phyloP scores from a whole-genome alignment of 1,140 invertebrate species.

The Meloidogyne hapla region DNA sequence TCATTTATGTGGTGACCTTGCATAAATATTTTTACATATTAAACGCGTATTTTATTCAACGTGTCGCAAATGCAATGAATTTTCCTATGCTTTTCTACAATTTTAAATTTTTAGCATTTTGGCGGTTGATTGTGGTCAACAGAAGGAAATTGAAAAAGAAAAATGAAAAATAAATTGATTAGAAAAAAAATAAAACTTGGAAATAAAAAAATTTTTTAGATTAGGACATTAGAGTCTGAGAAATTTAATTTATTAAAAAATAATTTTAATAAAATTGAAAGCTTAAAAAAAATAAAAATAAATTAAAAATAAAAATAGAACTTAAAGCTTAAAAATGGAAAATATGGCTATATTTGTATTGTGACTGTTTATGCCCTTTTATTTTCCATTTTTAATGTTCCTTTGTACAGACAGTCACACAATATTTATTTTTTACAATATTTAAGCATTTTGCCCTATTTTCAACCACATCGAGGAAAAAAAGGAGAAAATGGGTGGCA shows the following conservation, averaged over 20 bases:
- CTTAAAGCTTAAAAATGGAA: background rate
- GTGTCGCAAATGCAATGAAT: background rate
- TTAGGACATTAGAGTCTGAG: background rate
- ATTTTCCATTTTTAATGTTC: background rate
- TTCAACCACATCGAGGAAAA: background rate
- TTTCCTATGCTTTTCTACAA: background rate
- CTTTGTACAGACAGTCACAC: background rate
- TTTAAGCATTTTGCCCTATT: slow-evolving; percentile 3
- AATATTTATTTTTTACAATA: background rate
- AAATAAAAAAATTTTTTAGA: too few species aligned
- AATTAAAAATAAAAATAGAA: background rate
- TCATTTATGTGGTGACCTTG: too few species aligned
- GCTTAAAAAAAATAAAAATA: background rate
- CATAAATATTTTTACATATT: too few species aligned
- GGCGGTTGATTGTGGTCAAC: slow-evolving; percentile 1
- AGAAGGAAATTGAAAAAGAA: background rate
- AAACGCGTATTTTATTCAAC: too few species aligned
- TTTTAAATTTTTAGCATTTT: slow-evolving; percentile 1
- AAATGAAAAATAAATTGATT: too few species aligned
- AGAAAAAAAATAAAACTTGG: too few species aligned
- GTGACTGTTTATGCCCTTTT: background rate
- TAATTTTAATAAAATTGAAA: too few species aligned
- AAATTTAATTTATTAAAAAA: background rate
- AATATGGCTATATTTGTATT: background rate
- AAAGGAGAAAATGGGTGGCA: slow-evolving; percentile 2